These are phyloP conservation scores for Leptobrachium leishanense DNA, from an alignment of 2,113 vertebrate species.

Conservation along the genomic window DNA sequence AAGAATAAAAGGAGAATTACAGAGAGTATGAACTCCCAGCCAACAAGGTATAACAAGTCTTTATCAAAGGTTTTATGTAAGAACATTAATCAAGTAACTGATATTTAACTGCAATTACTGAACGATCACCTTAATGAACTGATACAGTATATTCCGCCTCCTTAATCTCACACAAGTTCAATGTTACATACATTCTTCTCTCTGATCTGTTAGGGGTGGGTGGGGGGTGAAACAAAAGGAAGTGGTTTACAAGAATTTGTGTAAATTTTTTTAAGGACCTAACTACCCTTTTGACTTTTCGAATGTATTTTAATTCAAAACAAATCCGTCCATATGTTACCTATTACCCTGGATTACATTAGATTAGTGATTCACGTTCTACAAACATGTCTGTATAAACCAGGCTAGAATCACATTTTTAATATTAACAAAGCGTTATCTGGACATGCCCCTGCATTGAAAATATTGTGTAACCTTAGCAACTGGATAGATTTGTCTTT, in stretches of 20 bases:
- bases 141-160: no score
- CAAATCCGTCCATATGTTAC: conserved; percentile 1
- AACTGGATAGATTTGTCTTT: background rate
- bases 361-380: background rate
- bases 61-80: no score
- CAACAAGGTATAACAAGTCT: no score
- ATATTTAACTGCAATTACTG: no score
- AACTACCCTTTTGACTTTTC: background rate
- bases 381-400: background rate
- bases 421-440: background rate
- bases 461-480: background rate
- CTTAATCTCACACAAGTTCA: no score
- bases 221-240: background rate
- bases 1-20: no score
- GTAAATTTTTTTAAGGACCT: background rate
- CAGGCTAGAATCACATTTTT: background rate
- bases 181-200: background rate
- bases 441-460: background rate
- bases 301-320: background rate
- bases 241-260: background rate
- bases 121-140: no score
- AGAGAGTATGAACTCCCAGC: no score
- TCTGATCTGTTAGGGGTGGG: background rate
- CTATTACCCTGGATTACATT: background rate
- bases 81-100: no score